Base-by-base conservation (phyloP, 1,140 invertebrate genomes). In the Apolygus lucorum region DNA sequence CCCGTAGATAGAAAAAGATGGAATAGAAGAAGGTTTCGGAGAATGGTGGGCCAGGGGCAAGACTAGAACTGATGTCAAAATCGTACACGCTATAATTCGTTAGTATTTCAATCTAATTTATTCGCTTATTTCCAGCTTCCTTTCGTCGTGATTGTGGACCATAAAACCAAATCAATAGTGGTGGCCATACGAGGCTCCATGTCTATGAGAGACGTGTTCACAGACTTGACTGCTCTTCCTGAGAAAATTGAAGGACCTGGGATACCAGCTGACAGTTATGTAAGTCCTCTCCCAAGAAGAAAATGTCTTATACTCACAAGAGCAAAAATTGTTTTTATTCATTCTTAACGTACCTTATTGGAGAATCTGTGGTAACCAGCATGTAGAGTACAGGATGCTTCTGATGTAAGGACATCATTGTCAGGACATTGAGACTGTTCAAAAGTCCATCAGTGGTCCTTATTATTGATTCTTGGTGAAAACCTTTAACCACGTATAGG, bases 141-240 rank as follows among this genome's bases (percentile, higher is more conserved):
- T 59, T 96, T 95, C 78, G 93, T 87, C 76, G 89, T 96, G 34
- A 85, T 92, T 70, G 84, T 87, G 0, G 93, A 96, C 78, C 91
- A 95, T 76, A 85, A 89, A 72, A 88, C 87, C 0, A 83, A 87
- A 63, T 87, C 86, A 70, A 89, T 96, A 68, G 91, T 95, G 4
- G 84, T 97, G 26, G 84, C 89, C 1, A 88, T 96, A 54, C 82
- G 95, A 71, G 95, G 95, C 14, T 94, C 92, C 0, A 84, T 95
- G 64, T 95, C 92, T 0, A 76, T 95, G 14, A 82, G 91, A 73
- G 93, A 95, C 80, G 85, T 92, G n/a, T 87, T 96, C 71, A 95
- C 93, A 0, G 94, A 98, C 78, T 81, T 98, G 67, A 89, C 88
- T 1, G 92, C 92, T 1, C 89, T 87, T 26, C 87, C 87, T 13